Evolutionary conservation across 2,113 vertebrate species (phyloP), one percentile per base, ranked within the genome.

Genomic region (Bostrychus sinensis): DNA sequence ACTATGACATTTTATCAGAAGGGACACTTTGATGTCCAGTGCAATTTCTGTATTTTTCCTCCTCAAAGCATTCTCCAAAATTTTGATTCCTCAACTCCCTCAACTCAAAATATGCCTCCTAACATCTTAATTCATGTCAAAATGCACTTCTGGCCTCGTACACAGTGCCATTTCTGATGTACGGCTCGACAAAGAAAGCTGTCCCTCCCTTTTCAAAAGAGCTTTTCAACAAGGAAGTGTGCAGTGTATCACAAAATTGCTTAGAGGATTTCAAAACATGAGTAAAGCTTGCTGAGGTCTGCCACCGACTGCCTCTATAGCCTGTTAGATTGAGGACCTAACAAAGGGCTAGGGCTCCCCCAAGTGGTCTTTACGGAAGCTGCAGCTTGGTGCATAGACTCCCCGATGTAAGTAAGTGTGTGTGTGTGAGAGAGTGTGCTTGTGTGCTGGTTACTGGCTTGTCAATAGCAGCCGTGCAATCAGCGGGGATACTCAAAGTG

Each of bases 291-390:
- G 77, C 67, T 68, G 77, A 83, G 81, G 77, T 66, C 57, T 77
- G 75, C 61, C 73, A 60, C 14, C 41, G 81, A 68, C 81, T 72
- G 83, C 75, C 26, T 16, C 37, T 30, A 26, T 48, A 62, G 75
- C 63, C 65, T 1, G 7, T 25, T 8, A 12, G 11, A 20, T 39
- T 57, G 45, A 51, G 28, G 56, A 22, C 17, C 81, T 46, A 8
- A 25, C 25, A 66, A 87, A 89, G 88, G 83, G 81, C 87, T 82
- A 85, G 89, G 86, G 91, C 89, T 87, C 91, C 91, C 84, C 90
- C 91, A 88, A 89, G 88, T 90, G 91, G 91, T 68, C 22, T 39
- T 16, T 2, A 13, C 36, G 41, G 55, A 16, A 74, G 72, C 76
- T n/a, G 62, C 66, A 6, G 17, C 28, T 22, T 48, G 66, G 67